Conservation (phyloP, 2,888 invertebrate genomes). For the Himalopsyche tibetana region DNA sequence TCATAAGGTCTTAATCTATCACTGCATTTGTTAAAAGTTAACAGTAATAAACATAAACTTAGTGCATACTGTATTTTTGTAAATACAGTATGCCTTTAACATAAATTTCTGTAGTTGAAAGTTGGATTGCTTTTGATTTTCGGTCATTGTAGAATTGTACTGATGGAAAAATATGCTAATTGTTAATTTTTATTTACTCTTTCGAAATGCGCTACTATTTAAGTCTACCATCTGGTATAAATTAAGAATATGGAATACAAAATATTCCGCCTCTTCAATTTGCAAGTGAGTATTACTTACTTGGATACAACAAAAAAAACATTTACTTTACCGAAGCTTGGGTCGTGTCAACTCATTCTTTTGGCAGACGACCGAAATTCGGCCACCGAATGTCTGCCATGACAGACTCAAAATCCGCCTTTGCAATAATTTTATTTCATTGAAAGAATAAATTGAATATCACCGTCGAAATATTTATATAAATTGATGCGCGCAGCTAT, state of each 20-base stretch:
- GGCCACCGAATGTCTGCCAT: neutral
- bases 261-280: conserved; percentile 27
- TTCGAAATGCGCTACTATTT: too few relatives aligned
- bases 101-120: too few relatives aligned
- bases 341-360: neutral
- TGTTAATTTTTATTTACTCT: too few relatives aligned
- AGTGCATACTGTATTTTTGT: too few relatives aligned
- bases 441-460: conserved; percentile 5
- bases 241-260: neutral
- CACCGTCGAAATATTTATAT: neutral
- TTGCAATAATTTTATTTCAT: neutral
- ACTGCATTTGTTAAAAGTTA: too few relatives aligned
- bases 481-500: too few relatives aligned
- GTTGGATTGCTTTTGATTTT: too few relatives aligned
- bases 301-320: neutral
- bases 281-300: neutral
- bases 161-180: too few relatives aligned
- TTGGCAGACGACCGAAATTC: conserved; percentile 7
- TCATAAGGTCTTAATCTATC: too few relatives aligned
- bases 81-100: too few relatives aligned
- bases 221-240: neutral
- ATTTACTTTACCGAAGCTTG: conserved; percentile 1
- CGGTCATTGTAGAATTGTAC: too few relatives aligned
- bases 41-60: too few relatives aligned
- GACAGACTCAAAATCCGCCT: conserved; percentile 23